These are phyloP conservation scores for Pinna nobilis DNA, from an alignment of 1,140 invertebrate species.

Conservation along the genomic window DNA sequence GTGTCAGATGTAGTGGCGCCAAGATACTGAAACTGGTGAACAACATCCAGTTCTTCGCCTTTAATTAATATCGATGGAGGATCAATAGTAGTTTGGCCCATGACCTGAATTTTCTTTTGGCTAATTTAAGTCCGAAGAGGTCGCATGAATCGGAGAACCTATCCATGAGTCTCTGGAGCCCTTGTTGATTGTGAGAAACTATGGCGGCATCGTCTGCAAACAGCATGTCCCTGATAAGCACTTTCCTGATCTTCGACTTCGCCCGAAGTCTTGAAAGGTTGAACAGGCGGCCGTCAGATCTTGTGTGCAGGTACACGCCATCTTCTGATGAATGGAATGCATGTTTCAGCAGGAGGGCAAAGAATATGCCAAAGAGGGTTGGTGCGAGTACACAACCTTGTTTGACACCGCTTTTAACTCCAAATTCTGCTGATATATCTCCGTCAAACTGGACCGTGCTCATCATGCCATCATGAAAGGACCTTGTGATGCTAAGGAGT, in stretches of 20 bases:
- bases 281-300: constrained; percentile 15
- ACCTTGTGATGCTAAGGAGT: constrained; percentile 19
- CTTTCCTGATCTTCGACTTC: neutral
- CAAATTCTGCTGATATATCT: neutral
- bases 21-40: constrained; percentile 45
- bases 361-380: constrained; percentile 18
- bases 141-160: constrained; percentile 38
- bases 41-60: constrained; percentile 35
- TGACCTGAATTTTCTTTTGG: constrained; percentile 42
- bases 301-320: constrained; percentile 25
- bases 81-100: constrained; percentile 31
- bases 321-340: constrained; percentile 12
- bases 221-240: constrained; percentile 35
- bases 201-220: constrained; percentile 47
- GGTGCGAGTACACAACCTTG: constrained; percentile 19
- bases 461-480: constrained; percentile 27
- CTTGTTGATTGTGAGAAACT: constrained; percentile 18
- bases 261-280: neutral
- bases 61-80: constrained; percentile 39
- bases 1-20: constrained; percentile 33
- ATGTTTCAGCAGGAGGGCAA: constrained; percentile 18
- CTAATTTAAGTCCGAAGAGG: constrained; percentile 43
- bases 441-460: neutral
- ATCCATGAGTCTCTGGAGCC: constrained; percentile 43
- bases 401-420: neutral